Evolutionary conservation across 1,140 invertebrate genomes (phyloP).

Genomic region (Ectropis grisescens): DNA sequence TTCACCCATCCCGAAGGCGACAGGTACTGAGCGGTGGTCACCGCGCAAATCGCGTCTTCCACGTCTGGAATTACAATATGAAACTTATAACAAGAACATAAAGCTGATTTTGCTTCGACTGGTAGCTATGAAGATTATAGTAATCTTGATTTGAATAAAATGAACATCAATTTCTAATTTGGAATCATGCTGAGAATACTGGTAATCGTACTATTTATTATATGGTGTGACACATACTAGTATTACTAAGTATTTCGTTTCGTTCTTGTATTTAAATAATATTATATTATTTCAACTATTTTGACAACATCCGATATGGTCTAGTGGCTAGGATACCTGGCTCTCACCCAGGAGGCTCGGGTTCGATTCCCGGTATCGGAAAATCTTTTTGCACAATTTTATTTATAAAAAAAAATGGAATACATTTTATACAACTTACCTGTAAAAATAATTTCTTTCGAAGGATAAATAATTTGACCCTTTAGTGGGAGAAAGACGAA

Average conservation of each 20-base stretch:
- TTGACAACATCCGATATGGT: slow-evolving; percentile 57
- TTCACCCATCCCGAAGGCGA: slow-evolving; percentile 84
- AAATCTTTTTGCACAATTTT: slow-evolving; percentile 2
- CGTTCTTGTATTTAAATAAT: too few relatives aligned
- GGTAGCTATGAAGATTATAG: too few relatives aligned
- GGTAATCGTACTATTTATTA: too few relatives aligned
- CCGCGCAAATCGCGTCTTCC: slow-evolving; percentile 82
- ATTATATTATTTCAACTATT: too few relatives aligned
- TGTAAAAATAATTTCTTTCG: slow-evolving; percentile 85
- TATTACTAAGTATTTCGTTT: too few relatives aligned
- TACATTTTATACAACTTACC: slow-evolving; percentile 69
- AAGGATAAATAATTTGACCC: slow-evolving; percentile 88
- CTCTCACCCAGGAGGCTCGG: slow-evolving; percentile 42
- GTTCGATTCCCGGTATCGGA: slow-evolving; percentile 56
- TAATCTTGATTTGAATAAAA: too few relatives aligned
- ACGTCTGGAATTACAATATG: slow-evolving; percentile 78
- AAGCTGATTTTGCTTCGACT: too few relatives aligned
- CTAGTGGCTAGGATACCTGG: slow-evolving; percentile 50
- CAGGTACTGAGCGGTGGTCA: slow-evolving; percentile 84
- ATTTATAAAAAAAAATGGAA: too few relatives aligned
- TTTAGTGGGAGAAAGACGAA: slow-evolving; percentile 86
- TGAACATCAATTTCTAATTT: too few relatives aligned
- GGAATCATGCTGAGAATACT: too few relatives aligned
- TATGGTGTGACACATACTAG: too few relatives aligned
- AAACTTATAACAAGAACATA: too few relatives aligned